A percentile compares a stretch with the other conserved stretches of the same genome.
Evolutionary conservation across 2,888 invertebrate species (phyloP).

Genomic region (Endotricha flammealis): DNA sequence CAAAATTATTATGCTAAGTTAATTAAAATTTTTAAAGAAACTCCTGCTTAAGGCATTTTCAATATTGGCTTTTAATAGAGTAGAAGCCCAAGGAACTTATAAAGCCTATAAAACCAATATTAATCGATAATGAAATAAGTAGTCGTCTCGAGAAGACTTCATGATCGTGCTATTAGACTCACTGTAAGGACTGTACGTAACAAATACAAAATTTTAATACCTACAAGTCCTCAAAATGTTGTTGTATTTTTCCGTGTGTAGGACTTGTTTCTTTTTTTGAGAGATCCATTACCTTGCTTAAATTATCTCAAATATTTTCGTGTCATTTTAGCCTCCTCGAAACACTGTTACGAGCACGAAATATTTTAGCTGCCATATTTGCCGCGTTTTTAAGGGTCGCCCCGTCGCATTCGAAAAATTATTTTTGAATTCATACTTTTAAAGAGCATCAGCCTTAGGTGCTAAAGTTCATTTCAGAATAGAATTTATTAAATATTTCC

Average conservation of each 20-base stretch:
- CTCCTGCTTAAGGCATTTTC: neutral
- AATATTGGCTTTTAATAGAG: neutral
- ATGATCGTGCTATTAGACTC: no score
- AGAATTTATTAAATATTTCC: constrained; percentile 25
- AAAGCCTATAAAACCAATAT: no score
- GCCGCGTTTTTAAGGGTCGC: neutral
- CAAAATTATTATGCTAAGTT: constrained; percentile 1
- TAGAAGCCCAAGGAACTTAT: no score
- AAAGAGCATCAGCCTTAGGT: constrained; percentile 27
- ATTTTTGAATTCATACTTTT: constrained; percentile 30
- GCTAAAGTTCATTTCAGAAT: constrained; percentile 32
- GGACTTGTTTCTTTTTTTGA: neutral
- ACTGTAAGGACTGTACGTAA: no score
- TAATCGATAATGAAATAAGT: no score
- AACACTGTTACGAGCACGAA: neutral
- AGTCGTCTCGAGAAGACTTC: no score
- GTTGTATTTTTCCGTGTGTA: no score
- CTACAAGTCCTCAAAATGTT: no score
- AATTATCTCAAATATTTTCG: neutral
- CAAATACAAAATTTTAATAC: no score
- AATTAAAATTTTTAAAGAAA: constrained; percentile 3
- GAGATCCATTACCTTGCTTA: neutral
- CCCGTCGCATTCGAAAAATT: constrained; percentile 19
- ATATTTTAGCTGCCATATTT: neutral
- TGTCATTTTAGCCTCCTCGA: neutral